Evolutionary conservation across 2,113 vertebrate species (phyloP), one percentile per base, ranked within the genome.

Genomic region (Periophthalmus modestus): DNA sequence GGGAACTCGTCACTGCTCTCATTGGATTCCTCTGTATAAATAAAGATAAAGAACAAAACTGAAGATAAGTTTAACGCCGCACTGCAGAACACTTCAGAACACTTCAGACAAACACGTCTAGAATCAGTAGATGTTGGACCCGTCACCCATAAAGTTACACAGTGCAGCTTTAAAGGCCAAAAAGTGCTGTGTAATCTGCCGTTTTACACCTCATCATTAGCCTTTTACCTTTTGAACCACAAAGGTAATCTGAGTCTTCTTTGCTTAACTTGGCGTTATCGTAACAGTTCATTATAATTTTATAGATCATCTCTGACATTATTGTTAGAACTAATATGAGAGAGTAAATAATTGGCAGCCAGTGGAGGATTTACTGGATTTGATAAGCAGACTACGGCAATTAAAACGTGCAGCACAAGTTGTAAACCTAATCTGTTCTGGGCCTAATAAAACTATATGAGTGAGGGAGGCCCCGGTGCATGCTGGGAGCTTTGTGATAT

Each of bases 351-450:
- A 67, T 47, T 48, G 21, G 66, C 46, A 48, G 66, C 66, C 12
- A 67, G 19, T 5, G 66, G 66, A 19, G 55, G 13, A 43, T 23
- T 50, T 6, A 55, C 55, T n/a, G 46, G 59, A 68, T 66, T 55
- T 55, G 18, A 73, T 43, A 61, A 69, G 59, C 16, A 66, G 43
- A 48, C 66, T 62, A n/a, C 68, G 58, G 19, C 58, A 55, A 55
- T 66, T 7, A 39, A 50, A 39, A 16, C 18, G 52, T 72, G 24
- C 24, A 71, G 12, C 67, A 71, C 63, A 85, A 79, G 69, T 76
- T 78, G 63, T 84, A 74, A 80, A 74, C 73, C 33, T 71, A 33
- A 85, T 61, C n/a, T 69, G 73, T 71, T 78, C 18, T 7, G 21
- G 63, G 10, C 21, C 54, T 47, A 59, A 52, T 68, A 43, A 72